phyloP scores from a whole-genome alignment of 2,797 vertebrate genomes.

The Sciaenops ocellatus region DNA sequence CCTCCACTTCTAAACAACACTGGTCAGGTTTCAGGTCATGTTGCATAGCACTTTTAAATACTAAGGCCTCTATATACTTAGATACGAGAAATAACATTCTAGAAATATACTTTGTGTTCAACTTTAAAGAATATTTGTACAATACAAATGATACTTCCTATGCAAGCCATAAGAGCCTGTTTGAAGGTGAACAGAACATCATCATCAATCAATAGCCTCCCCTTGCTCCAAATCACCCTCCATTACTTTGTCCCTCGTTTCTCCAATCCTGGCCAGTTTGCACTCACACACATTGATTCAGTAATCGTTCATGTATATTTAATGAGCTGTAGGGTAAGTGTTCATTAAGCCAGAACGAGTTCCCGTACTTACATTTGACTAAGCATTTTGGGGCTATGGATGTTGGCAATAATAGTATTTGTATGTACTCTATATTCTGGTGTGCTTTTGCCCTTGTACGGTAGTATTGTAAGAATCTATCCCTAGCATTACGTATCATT shows the following conservation, averaged over 20 bases:
- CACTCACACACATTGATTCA: conserved; percentile 68
- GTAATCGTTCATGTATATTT: conserved; percentile 80
- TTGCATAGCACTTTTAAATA: background rate
- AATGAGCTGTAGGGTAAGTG: conserved; percentile 70
- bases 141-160: background rate
- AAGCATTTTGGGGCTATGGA: conserved; percentile 23
- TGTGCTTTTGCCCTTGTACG: background rate
- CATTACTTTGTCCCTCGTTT: conserved; percentile 49
- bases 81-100: background rate
- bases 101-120: background rate
- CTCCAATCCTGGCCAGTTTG: conserved; percentile 22
- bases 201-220: conserved; percentile 22
- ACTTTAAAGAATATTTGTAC: background rate
- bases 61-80: background rate
- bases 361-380: conserved; percentile 66
- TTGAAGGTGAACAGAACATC: conserved; percentile 21
- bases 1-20: background rate
- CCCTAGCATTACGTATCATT: background rate
- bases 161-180: background rate
- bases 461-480: background rate
- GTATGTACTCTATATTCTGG: background rate
- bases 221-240: conserved; percentile 28
- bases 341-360: conserved; percentile 63
- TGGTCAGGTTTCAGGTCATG: background rate
- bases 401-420: conserved; percentile 19